Percentiles rank a stretch among this genome's conserved stretches.
phyloP scores from a whole-genome alignment of 1,140 invertebrate genomes.

The Babylonia areolata region DNA sequence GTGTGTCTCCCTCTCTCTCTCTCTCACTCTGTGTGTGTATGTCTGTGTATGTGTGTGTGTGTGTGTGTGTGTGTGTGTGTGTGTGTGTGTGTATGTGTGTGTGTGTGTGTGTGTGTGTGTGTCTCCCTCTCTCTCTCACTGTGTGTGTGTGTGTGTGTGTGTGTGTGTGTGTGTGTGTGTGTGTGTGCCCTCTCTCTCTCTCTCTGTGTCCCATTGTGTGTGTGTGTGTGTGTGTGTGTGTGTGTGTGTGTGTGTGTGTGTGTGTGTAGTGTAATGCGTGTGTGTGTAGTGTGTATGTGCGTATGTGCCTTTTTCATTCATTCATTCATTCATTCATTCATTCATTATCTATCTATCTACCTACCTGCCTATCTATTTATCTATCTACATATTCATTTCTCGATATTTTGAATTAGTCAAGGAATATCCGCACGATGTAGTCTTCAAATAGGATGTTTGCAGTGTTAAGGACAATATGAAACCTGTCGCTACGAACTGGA shows the following conservation, averaged over 20 bases:
- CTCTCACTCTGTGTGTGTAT: neutral
- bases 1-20: too few relatives aligned
- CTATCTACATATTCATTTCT: too few relatives aligned
- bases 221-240: conserved; percentile 30
- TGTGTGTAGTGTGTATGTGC: conserved; percentile 24
- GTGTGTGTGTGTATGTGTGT: conserved; percentile 27
- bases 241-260: conserved; percentile 29
- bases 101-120: conserved; percentile 22
- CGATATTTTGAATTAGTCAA: too few relatives aligned
- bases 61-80: conserved; percentile 30
- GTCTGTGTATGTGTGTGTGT: neutral
- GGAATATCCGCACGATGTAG: too few relatives aligned
- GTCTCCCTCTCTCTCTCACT: neutral
- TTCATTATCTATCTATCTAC: too few relatives aligned
- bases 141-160: neutral
- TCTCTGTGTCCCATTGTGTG: neutral
- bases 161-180: neutral
- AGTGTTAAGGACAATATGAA: too few relatives aligned
- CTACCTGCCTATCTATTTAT: too few relatives aligned
- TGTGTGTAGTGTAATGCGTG: conserved; percentile 18
- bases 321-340: neutral
- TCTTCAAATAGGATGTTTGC: too few relatives aligned
- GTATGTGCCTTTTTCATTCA: neutral
- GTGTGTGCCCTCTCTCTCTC: neutral
- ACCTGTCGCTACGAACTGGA: too few relatives aligned